phyloP scores from a whole-genome alignment of 2,888 invertebrate genomes.

The Sinotaia quadrata region DNA sequence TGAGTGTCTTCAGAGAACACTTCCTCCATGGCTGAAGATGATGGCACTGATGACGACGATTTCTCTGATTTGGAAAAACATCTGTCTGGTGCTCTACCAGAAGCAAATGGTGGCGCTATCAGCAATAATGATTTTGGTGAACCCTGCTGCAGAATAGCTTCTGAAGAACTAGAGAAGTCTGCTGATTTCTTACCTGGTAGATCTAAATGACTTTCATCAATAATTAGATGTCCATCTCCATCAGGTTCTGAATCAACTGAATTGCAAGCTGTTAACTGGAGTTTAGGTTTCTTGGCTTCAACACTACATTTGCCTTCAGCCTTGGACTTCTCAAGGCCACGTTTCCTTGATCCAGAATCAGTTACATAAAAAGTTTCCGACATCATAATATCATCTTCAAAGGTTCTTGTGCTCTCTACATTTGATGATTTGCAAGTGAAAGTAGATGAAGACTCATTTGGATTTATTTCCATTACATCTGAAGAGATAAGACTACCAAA shows the following conservation, averaged over 20 bases:
- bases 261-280: slow-evolving; percentile 5
- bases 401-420: background rate
- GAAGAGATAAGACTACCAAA: background rate
- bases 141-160: background rate
- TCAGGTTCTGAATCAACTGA: slow-evolving; percentile 28
- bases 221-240: slow-evolving; percentile 30
- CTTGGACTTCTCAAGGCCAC: background rate
- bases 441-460: background rate
- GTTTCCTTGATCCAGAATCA: no score
- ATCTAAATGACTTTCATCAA: slow-evolving; percentile 30
- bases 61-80: no score
- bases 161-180: background rate
- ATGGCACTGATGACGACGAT: no score
- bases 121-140: no score
- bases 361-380: background rate
- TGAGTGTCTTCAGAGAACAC: no score
- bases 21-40: no score
- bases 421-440: background rate
- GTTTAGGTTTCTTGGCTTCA: slow-evolving; percentile 20
- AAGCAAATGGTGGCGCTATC: no score
- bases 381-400: no score
- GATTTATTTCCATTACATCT: background rate
- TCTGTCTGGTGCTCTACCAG: no score
- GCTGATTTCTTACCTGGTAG: slow-evolving; percentile 1
- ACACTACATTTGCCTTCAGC: background rate